Base-by-base conservation (phyloP, 2,888 invertebrate genomes). In the Stenurella melanura region DNA sequence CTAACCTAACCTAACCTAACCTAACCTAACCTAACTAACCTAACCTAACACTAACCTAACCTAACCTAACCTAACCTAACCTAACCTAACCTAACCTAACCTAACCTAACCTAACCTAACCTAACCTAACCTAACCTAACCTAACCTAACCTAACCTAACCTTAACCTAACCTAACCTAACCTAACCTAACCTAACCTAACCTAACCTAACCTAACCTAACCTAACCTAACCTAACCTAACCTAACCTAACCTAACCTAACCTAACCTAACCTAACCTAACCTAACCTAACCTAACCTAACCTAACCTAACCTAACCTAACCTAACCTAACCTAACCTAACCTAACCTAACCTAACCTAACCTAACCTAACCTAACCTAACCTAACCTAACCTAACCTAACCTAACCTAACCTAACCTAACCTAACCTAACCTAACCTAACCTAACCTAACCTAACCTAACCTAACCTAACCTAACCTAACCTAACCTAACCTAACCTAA, bases 321-420 rank as follows among this genome's bases (percentile, higher is more conserved):
- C 81, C 81, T 79, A 81, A 81, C 80, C 80, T 77, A 80, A 80
- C 80, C 80, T 78, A 80, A 80, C 80, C 80, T 77, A 79, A 80
- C 79, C 80, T 77, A 79, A 80, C 79, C 80, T 77, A 79, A 80
- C 79, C 80, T 77, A 79, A 80, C 80, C 78, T 76, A 76, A 78
- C 74, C 78, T 78, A 78, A 78, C 80, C 80, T 78, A 80, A 80
- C 80, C 80, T 80, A 81, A 80, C 80, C 80, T 80, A 80, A 75
- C 80, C 80, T 80, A 77, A 80, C 81, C 80, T 80, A 80, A 80
- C 80, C 80, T 80, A 75, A 75, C 75, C 75, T 69, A 75, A 75
- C 75, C 75, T 69, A 75, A 75, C 75, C 75, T 69, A 75, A 75
- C 75, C 75, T 69, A 75, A 75, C 75, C 75, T 69, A 75, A 75